Evolutionary conservation across 2,888 invertebrate genomes (phyloP).

Genomic region (Anarsia innoxiella): DNA sequence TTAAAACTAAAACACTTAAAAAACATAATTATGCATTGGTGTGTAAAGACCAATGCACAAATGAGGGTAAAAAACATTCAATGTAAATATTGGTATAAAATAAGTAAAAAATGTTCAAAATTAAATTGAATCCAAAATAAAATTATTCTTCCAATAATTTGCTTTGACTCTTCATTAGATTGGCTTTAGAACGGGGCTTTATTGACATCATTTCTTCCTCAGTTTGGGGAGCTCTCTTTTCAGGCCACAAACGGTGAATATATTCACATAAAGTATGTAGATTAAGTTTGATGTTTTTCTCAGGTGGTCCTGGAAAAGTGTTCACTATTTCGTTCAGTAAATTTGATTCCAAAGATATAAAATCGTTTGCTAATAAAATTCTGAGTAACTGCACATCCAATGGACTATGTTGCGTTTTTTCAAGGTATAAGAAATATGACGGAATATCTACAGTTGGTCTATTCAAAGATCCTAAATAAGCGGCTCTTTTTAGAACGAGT

Average conservation of each 20-base stretch:
- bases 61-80: no score
- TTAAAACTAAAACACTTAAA: no score
- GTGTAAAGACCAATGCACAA: no score
- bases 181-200: no score
- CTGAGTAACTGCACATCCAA: slow-evolving; percentile 21
- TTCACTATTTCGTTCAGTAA: slow-evolving; percentile 28
- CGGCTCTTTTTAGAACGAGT: slow-evolving; percentile 29
- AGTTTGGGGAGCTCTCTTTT: slow-evolving; percentile 23
- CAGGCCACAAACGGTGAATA: slow-evolving; percentile 39
- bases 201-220: no score
- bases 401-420: no score
- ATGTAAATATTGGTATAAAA: no score
- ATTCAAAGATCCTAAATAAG: slow-evolving; percentile 25
- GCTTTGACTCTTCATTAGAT: no score
- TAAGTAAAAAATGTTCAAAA: no score
- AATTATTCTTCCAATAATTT: no score
- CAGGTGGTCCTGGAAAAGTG: slow-evolving; percentile 29
- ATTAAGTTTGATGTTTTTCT: slow-evolving; percentile 26
- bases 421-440: slow-evolving; percentile 29
- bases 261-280: slow-evolving; percentile 32
- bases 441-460: slow-evolving; percentile 25
- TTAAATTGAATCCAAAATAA: no score
- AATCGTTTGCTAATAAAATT: slow-evolving; percentile 11
- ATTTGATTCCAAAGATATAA: slow-evolving; percentile 25
- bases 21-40: no score